Evolutionary conservation across 2,888 invertebrate genomes (phyloP), one percentile per base, ranked within the genome.

Genomic region (Dorcus parallelipipedus): DNA sequence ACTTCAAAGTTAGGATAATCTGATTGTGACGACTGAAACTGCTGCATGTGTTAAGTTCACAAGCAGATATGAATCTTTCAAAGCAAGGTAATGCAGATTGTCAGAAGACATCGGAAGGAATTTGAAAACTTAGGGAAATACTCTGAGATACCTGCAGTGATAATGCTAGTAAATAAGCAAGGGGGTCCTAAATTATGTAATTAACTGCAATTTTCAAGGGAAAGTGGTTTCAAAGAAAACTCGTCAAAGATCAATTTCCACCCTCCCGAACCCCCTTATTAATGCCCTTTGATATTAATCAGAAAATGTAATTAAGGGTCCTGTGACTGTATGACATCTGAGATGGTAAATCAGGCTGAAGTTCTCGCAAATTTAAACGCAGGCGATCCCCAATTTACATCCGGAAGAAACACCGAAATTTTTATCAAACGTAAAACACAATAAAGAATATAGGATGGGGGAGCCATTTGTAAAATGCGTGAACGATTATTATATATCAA

Each of bases 391-490:
- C n/a, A 3, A 9, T 38, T 50, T n/a, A 23, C 50, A 50, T 50
- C 26, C 9, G 20, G 17, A 38, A 10, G 38, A 47, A 47, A 20
- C 14, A 26, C n/a, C 3, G 47, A 47, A 4, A 20, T 42, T 41
- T 26, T 42, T 39, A 14, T 1, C 1, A 38, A 50, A 20, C 50
- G 17, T 7, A 50, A 50, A 50, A 50, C 14, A n/a, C 26, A 33
- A 33, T 33, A 33, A 33, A 33, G 26, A 33, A 33, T 33, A 33
- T 33, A 7, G 26, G 26, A 33, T 33, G 26, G 26, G 67, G 72
- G 69, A 69, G 72, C 72, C 71, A 73, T 72, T 72, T 72, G 70
- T 71, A 73, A 71, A 72, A 69, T 64, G 66, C 67, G 64, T 61
- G 65, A 67, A 64, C 66, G 63, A 61, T 43, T 51, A 8, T 51